Evolutionary conservation across 2,113 vertebrate genomes (phyloP).

Genomic region (Bubo blakistoni): DNA sequence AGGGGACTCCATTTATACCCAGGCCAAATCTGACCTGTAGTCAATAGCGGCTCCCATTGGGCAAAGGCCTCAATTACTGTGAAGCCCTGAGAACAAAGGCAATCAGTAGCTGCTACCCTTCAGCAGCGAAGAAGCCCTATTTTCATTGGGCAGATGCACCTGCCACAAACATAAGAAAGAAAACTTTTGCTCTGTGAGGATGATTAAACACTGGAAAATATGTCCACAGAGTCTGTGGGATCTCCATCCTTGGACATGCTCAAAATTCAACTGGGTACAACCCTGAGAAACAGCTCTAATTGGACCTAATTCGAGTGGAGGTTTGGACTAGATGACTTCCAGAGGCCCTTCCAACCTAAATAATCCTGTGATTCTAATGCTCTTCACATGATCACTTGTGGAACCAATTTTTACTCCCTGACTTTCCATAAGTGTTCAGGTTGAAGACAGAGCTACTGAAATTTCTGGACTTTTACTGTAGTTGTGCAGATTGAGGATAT

Average conservation of each 20-base stretch:
- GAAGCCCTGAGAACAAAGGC: no score
- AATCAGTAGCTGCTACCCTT: no score
- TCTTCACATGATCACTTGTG: not conserved
- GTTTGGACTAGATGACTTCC: not conserved
- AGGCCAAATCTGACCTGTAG: no score
- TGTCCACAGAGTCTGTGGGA: not conserved
- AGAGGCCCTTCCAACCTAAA: not conserved
- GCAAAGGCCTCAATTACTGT: no score
- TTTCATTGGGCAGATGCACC: no score
- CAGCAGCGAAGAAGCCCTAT: no score
- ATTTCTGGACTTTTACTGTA: not conserved
- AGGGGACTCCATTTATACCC: no score
- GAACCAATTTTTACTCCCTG: not conserved
- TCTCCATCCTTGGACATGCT: not conserved
- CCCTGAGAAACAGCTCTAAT: not conserved
- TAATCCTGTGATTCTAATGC: not conserved
- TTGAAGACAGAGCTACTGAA: not conserved
- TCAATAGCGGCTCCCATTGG: no score
- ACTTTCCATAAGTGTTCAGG: not conserved
- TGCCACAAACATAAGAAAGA: not conserved
- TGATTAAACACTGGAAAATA: not conserved
- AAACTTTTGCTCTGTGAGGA: not conserved
- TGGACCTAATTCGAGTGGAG: rapidly evolving
- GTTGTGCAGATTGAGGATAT: not conserved
- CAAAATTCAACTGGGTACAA: not conserved